These are phyloP conservation scores for Ctenopoma multispine DNA, from an alignment of 2,797 vertebrate genomes.

Conservation along the genomic window DNA sequence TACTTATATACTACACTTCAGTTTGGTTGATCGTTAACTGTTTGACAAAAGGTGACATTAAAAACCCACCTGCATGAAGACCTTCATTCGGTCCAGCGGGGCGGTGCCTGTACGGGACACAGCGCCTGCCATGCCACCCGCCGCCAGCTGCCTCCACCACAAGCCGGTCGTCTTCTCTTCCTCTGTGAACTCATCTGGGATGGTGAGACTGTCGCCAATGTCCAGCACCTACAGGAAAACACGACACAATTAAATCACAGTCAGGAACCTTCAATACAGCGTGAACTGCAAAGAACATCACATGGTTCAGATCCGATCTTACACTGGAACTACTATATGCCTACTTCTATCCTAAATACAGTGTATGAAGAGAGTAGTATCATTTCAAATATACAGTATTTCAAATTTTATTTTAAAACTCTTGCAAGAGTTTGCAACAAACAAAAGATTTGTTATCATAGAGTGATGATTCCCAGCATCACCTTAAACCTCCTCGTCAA, in stretches of 20 bases:
- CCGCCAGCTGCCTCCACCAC: conserved; percentile 94
- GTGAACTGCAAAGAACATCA: not conserved
- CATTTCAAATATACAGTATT: not conserved
- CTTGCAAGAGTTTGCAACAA: no score
- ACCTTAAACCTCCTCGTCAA: no score
- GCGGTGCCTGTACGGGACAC: conserved; percentile 94
- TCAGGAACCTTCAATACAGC: not conserved
- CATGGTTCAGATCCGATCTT: no score
- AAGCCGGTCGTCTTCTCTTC: conserved; percentile 92
- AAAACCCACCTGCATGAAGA: conserved; percentile 93
- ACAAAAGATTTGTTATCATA: no score
- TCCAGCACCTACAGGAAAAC: conserved; percentile 87
- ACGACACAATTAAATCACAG: not conserved
- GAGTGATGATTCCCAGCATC: no score
- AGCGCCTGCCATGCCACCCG: conserved; percentile 90
- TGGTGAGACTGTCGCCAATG: conserved; percentile 92
- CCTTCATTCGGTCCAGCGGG: conserved; percentile 93
- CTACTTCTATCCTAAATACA: no score
- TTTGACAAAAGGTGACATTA: not conserved
- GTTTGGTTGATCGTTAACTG: no score
- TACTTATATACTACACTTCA: no score
- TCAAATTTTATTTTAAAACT: no score
- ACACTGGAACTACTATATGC: no score
- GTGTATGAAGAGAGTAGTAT: not conserved
- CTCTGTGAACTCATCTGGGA: conserved; percentile 95